phyloP scores from a whole-genome alignment of 1,140 invertebrate species.

The Ptiloglossa arizonensis region DNA sequence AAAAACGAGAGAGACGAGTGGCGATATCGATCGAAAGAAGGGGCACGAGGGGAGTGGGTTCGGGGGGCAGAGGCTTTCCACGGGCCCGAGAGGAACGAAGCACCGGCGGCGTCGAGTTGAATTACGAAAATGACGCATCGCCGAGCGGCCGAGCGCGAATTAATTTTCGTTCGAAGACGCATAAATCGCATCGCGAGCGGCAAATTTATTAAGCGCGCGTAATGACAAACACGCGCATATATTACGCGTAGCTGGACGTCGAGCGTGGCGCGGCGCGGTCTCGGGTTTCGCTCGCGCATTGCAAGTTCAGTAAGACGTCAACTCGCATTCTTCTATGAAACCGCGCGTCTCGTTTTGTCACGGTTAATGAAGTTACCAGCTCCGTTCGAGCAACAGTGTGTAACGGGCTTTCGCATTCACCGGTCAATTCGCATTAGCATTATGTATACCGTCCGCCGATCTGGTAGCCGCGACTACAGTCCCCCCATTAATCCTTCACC shows the following conservation, averaged over 20 bases:
- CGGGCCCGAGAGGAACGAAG: neutral
- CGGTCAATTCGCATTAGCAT: constrained; percentile 68
- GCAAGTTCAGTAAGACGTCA: constrained; percentile 56
- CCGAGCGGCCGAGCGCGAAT: constrained; percentile 14
- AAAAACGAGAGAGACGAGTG: too few species aligned
- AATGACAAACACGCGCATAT: constrained; percentile 46
- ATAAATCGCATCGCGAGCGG: constrained; percentile 27
- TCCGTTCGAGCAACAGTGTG: constrained; percentile 56
- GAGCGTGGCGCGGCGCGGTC: neutral
- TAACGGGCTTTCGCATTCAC: constrained; percentile 67
- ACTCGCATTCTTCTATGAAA: constrained; percentile 63
- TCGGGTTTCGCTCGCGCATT: constrained; percentile 23
- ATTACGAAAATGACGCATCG: constrained; percentile 28
- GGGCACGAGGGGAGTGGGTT: too few species aligned
- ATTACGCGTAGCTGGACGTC: neutral
- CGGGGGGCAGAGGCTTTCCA: neutral
- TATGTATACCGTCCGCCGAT: constrained; percentile 63
- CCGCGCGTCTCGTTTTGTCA: constrained; percentile 66
- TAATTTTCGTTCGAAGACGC: constrained; percentile 29
- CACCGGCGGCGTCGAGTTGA: neutral
- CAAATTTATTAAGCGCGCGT: constrained; percentile 53
- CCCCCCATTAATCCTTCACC: constrained; percentile 14
- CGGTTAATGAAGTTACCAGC: constrained; percentile 65
- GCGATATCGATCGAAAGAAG: too few species aligned
- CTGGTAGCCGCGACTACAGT: constrained; percentile 40